Evolutionary conservation across 2,113 vertebrate species (phyloP), one percentile per base, ranked within the genome.

Genomic region (Spheniscus mendiculus): DNA sequence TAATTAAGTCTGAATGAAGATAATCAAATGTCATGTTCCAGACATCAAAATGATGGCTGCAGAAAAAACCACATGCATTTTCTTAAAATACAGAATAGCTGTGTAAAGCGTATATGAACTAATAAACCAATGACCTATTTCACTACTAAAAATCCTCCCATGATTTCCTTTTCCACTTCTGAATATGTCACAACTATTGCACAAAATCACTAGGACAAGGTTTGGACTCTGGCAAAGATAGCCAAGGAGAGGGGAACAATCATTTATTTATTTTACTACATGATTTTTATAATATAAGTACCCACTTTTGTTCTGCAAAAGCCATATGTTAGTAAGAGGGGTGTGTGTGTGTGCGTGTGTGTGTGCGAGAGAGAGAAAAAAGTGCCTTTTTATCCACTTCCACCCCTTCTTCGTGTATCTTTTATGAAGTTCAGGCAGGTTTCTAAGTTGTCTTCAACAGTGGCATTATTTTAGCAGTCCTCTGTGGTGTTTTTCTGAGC

Each of bases 311-410:
- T 83, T 84, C 38, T 67, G 14, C 40, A 52, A 71, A 65, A 44
- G 34, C 32, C 9, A 0, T 25, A 21, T 3, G 3, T 62, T 71
- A 55, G 16, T 49, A 44, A 44, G 11, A 53, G 26, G 4, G 0
- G 40, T 40, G 40, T 12, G 40, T 40, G 12, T 40, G 42, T 15
- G 42, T 53, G 5, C n/a, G 13, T 19, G 29, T 40, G 7, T 9
- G 21, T 9, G 32, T 9, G n/a, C n/a, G n/a, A n/a, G n/a, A n/a
- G n/a, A n/a, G n/a, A n/a, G n/a, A n/a, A 8, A 69, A 18, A n/a
- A 49, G 15, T 83, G 22, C 13, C 32, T 42, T 63, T 79, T 29
- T 19, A 5, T 44, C 11, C 20, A 50, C 77, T 87, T 45, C 30
- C 21, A 80, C 21, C 6, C 22, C 23, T 63, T 71, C 15, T 47